Evolutionary conservation across 2,888 invertebrate species (phyloP).

Genomic region (Torymus tubicola): DNA sequence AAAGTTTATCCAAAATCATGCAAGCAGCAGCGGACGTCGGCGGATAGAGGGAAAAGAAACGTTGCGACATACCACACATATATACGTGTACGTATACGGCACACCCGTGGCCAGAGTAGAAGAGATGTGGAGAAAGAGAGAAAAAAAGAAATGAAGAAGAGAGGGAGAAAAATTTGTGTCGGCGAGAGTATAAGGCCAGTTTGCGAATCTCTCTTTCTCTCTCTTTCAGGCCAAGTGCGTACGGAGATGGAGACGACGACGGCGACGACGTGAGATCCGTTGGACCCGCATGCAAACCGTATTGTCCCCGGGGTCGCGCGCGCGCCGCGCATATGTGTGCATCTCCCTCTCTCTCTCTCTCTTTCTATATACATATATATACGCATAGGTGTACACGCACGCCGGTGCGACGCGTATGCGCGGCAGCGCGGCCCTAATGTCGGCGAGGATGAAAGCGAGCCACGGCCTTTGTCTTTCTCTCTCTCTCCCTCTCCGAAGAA

Average conservation of each 20-base stretch:
- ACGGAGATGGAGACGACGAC: constrained; percentile 24
- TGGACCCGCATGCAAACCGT: constrained; percentile 76
- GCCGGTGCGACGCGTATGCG: constrained; percentile 40
- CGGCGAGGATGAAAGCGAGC: constrained; percentile 74
- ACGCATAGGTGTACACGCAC: constrained; percentile 1
- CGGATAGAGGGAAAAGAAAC: no score
- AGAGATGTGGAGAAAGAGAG: background rate
- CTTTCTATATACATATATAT: constrained; percentile 11
- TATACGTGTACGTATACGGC: no score
- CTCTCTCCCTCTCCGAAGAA: constrained; percentile 51
- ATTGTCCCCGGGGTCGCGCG: constrained; percentile 68
- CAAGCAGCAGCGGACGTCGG: no score
- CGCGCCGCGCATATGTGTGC: background rate
- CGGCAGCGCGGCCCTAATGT: constrained; percentile 71
- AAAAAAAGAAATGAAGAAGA: background rate
- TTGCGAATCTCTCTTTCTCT: constrained; percentile 56
- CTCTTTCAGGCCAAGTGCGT: constrained; percentile 2
- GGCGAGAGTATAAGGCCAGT: constrained; percentile 56
- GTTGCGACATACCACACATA: background rate
- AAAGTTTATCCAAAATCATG: no score
- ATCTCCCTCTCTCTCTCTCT: no score
- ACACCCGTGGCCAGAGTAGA: background rate
- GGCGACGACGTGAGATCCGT: constrained; percentile 74
- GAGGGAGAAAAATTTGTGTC: constrained; percentile 50
- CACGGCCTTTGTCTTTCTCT: constrained; percentile 65